phyloP scores from a whole-genome alignment of 1,140 invertebrate species.

The Drosophila auraria region DNA sequence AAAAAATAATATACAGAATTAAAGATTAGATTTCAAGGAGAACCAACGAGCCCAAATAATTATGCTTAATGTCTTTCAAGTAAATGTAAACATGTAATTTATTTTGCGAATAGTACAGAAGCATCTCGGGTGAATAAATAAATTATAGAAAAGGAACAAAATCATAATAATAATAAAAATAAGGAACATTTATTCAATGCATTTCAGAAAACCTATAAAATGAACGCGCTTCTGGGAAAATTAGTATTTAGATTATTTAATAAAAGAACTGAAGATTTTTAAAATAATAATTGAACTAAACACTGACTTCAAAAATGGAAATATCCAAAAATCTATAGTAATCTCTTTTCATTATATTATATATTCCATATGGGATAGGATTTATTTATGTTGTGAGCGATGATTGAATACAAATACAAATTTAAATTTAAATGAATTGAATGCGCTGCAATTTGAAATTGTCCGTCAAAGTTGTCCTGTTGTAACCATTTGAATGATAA shows the following conservation, averaged over 20 bases:
- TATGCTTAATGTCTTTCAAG: not conserved
- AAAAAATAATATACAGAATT: not conserved
- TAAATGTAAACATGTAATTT: constrained; percentile 12
- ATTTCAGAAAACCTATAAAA: not conserved
- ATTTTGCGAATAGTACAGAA: not conserved
- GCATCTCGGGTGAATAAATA: not conserved
- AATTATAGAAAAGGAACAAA: not conserved
- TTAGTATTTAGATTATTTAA: not conserved
- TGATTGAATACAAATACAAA: constrained; percentile 11
- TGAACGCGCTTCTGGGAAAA: not conserved
- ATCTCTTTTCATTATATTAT: not conserved
- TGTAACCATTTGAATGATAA: constrained; percentile 1
- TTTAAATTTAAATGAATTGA: constrained; percentile 10
- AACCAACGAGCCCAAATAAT: constrained; percentile 6
- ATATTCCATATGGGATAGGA: constrained; percentile 11
- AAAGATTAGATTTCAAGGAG: not conserved
- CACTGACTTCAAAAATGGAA: not conserved
- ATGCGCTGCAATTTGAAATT: constrained; percentile 4
- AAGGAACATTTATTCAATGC: constrained; percentile 10
- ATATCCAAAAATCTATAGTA: not conserved
- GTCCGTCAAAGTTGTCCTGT: constrained; percentile 3
- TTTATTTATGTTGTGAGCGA: constrained; percentile 23
- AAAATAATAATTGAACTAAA: not conserved
- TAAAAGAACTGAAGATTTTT: not conserved
- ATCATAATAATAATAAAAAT: not conserved